Evolutionary conservation across 2,797 vertebrate species (phyloP), one percentile per base, ranked within the genome.

Genomic region (Acanthurus leucopareius): DNA sequence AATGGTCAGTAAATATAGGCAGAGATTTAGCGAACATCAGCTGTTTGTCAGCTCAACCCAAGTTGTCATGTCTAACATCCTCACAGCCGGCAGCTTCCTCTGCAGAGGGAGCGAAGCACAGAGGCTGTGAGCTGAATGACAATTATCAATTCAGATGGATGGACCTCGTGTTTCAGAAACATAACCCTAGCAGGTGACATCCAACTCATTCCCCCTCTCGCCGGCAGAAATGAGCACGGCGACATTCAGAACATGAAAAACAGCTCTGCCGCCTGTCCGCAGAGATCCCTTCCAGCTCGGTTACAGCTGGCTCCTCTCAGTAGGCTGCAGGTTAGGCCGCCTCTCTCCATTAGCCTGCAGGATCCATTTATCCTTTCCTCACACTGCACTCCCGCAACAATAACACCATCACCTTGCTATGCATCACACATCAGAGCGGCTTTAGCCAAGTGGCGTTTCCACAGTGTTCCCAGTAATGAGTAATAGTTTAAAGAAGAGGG

Each of bases 191-290:
- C 86, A 90, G 88, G 91, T 90, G 89, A 92, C 84, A 85, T 87
- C 85, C 86, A 84, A 90, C 91, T 88, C 85, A 82, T 80, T 60
- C 71, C 57, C 59, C 9, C 47, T 89, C 84, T 73, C 38, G 42
- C 20, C 32, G 19, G 79, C 71, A 66, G 62, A 89, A 89, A 92
- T 89, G 81, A 92, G 84, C 84, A 71, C 5, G 28, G 81, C 75
- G 19, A 69, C 87, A 92, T 91, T 93, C 87, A 75, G 88, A 82
- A 88, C 88, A 91, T 90, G 88, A 92, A 92, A 89, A 92, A 80
- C 87, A 73, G 75, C 83, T 66, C 67, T 15, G 73, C 79, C 67
- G 59, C 87, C 69, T 83, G 71, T 79, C 69, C 71, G 25, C 75
- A 69, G 72, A 69, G 81, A 75, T 80, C 86, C 77, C 87, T 77